These are phyloP conservation scores for Phocoena phocoena DNA, from an alignment of 2,113 vertebrate genomes.

Conservation along the genomic window DNA sequence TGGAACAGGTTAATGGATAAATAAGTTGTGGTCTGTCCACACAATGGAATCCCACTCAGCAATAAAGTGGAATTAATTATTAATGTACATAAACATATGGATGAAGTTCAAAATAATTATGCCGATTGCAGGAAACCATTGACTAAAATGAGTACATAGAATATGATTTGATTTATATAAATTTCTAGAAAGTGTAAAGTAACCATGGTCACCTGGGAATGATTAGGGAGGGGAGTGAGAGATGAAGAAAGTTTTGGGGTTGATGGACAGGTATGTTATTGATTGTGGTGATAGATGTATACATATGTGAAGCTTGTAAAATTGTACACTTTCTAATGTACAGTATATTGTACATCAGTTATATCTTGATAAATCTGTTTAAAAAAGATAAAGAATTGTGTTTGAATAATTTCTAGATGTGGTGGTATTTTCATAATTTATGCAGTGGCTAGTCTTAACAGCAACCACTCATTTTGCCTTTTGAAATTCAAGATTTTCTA, in stretches of 20 bases:
- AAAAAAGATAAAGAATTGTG: not conserved
- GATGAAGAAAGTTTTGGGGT: not conserved
- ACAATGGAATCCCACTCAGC: not conserved
- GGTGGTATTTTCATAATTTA: conserved; percentile 13
- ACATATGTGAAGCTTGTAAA: not conserved
- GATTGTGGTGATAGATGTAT: not conserved
- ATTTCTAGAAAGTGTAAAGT: not conserved
- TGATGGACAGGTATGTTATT: not conserved
- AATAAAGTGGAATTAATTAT: not conserved
- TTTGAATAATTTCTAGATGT: not conserved
- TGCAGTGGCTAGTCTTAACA: not conserved
- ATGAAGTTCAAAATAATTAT: not conserved
- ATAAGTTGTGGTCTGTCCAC: not conserved
- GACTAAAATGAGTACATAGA: not conserved
- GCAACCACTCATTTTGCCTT: not conserved
- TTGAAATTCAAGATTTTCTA: conserved; percentile 45
- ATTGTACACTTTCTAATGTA: not conserved
- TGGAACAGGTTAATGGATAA: not conserved
- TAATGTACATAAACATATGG: not conserved
- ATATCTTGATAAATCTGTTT: not conserved
- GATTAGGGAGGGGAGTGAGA: not conserved
- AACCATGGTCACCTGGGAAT: not conserved
- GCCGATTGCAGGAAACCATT: not conserved
- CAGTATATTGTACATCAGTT: not conserved
- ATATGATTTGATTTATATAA: not conserved